Evolutionary conservation across 2,113 vertebrate genomes (phyloP).

Genomic region (Microcebus murinus): DNA sequence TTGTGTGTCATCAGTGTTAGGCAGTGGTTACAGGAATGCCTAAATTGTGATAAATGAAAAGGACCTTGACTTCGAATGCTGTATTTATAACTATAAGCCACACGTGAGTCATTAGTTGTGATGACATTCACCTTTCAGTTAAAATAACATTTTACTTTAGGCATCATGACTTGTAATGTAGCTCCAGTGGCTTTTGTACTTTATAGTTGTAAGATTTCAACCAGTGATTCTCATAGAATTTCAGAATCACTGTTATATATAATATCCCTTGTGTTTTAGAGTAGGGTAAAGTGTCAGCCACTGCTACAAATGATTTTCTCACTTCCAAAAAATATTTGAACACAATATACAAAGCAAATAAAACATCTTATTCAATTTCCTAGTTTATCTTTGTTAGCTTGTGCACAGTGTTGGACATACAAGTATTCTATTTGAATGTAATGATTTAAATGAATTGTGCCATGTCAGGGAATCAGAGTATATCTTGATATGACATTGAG

Average conservation of each 20-base stretch:
- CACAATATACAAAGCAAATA: not conserved
- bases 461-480: not conserved
- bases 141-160: not conserved
- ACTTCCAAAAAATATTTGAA: conserved; percentile 30
- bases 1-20: not conserved
- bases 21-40: not conserved
- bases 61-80: not conserved
- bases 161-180: not conserved
- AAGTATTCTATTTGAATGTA: conserved; percentile 22
- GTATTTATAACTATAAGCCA: not conserved
- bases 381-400: not conserved
- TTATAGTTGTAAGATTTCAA: not conserved
- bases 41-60: not conserved
- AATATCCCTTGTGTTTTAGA: not conserved
- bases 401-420: not conserved
- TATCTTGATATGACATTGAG: conserved; percentile 34
- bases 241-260: not conserved
- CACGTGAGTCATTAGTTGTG: not conserved
- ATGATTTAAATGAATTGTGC: conserved; percentile 40
- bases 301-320: conserved; percentile 8
- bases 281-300: conserved; percentile 9
- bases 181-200: not conserved
- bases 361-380: not conserved
- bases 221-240: not conserved
- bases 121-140: conserved; percentile 30